Evolutionary conservation across 2,797 vertebrate genomes (phyloP), one percentile per base, ranked within the genome.

Genomic region (Dicrostonyx torquatus): DNA sequence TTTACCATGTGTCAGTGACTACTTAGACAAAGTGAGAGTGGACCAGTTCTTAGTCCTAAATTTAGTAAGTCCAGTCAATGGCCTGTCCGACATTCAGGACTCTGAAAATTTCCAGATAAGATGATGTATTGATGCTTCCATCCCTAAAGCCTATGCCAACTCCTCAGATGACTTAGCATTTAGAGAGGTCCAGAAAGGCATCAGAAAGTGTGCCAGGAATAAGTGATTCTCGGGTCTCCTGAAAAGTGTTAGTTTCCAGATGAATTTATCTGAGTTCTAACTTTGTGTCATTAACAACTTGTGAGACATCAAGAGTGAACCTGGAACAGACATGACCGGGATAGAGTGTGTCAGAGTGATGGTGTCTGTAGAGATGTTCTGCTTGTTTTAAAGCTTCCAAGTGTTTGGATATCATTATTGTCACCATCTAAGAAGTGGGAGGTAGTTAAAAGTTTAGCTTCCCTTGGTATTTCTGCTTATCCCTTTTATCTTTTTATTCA

Each of bases 401-500:
- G 26, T 68, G 20, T 87, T 45, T 78, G 31, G 3, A 29, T 50
- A 53, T 73, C 20, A 26, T 77, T 62, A 60, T 77, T 68, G 87
- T 80, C 31, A 62, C 89, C 15, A 66, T 31, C 53, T 17, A 87
- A 91, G 64, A 93, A 86, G 78, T 75, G 29, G 15, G 26, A 37
- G 75, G 37, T 62, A 8, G 3, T 22, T 62, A 48, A 80, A 26
- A 55, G 1, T 24, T 80, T 79, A 64, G 34, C 91, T 75, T 84
- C 22, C 86, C 3, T 66, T 45, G 43, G 34, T 78, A 22, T 20
- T 24, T 91, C 1, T 94, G 6, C 86, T 85, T 89, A 6, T 64
- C n/a, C 12, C n/a, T 70, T 48, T 29, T 20, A 11, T 92, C 43
- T 13, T 91, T 75, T 93, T 90, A 64, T n/a, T 87, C 84, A 88